phyloP scores from a whole-genome alignment of 2,113 vertebrate species.

The Mellivora capensis region DNA sequence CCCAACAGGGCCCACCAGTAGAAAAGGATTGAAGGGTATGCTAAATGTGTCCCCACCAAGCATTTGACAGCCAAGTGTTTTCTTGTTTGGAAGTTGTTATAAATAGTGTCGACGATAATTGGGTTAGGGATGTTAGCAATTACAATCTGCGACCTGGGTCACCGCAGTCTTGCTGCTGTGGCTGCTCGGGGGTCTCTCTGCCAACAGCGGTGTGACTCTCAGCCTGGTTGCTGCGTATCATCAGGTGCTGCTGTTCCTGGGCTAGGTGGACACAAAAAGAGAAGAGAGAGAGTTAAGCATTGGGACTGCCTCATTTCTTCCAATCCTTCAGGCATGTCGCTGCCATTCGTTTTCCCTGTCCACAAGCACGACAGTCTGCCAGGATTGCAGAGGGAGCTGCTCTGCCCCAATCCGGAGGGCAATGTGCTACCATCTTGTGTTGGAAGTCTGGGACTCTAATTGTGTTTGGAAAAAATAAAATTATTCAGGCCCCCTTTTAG shows the following conservation, averaged over 20 bases:
- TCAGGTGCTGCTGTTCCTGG: slow-evolving; percentile 55
- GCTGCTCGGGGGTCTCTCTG: background rate
- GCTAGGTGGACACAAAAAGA: slow-evolving; percentile 53
- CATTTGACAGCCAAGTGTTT: background rate
- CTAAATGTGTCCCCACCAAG: background rate
- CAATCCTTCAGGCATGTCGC: background rate
- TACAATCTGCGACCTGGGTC: slow-evolving; percentile 73
- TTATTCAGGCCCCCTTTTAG: background rate
- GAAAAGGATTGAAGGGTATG: background rate
- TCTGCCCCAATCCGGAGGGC: rapidly evolving
- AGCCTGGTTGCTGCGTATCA: slow-evolving; percentile 77
- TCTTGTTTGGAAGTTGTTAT: slow-evolving; percentile 41
- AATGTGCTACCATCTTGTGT: rapidly evolving
- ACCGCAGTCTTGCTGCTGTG: slow-evolving; percentile 34
- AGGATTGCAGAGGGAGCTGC: background rate
- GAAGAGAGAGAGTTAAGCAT: background rate
- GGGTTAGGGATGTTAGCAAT: slow-evolving; percentile 15
- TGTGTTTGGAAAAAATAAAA: background rate
- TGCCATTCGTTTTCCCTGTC: background rate
- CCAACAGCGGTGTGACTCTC: slow-evolving; percentile 76
- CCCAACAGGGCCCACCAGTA: background rate
- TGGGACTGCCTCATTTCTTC: background rate
- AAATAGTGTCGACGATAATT: background rate
- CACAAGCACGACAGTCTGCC: background rate
- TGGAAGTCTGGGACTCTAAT: background rate